Conservation (phyloP, 2,797 vertebrate genomes). For the Ciconia nigra region DNA sequence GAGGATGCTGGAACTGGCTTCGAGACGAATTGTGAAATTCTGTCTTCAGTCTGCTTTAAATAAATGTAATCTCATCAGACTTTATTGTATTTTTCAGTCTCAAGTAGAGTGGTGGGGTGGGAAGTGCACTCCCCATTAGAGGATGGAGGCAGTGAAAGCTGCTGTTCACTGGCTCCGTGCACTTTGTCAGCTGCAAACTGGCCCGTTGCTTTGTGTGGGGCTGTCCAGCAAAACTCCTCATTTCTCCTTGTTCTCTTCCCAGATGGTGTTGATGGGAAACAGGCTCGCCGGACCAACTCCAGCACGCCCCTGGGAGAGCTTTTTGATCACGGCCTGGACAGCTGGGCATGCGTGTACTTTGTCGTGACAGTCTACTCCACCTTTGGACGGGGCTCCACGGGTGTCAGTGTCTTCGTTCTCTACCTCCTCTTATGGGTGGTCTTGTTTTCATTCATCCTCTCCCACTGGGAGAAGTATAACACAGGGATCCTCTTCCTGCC, state of each 20-base stretch:
- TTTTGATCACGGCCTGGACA: constrained; percentile 97
- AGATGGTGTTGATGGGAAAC: constrained; percentile 98
- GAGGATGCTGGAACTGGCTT: neutral
- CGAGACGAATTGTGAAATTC: neutral
- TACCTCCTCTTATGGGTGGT: constrained; percentile 96
- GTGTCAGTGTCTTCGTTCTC: constrained; percentile 87
- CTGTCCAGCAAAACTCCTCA: fast-evolving
- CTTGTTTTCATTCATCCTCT: constrained; percentile 97
- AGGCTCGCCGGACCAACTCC: constrained; percentile 94
- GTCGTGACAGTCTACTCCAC: constrained; percentile 96
- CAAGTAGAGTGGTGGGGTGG: neutral
- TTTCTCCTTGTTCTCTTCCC: neutral
- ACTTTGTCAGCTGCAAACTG: neutral
- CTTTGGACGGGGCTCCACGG: constrained; percentile 88
- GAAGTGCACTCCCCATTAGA: fast-evolving
- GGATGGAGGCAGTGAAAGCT: neutral
- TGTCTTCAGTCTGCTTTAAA: neutral
- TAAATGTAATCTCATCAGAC: fast-evolving
- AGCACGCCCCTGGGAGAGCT: constrained; percentile 96
- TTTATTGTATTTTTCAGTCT: neutral
- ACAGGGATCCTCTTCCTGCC: constrained; percentile 96
- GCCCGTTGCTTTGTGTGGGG: fast-evolving
- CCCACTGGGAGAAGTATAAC: constrained; percentile 99
- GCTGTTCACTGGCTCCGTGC: fast-evolving
- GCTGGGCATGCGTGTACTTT: constrained; percentile 96